phyloP scores from a whole-genome alignment of 2,888 invertebrate genomes.

The Heliconius aoede region DNA sequence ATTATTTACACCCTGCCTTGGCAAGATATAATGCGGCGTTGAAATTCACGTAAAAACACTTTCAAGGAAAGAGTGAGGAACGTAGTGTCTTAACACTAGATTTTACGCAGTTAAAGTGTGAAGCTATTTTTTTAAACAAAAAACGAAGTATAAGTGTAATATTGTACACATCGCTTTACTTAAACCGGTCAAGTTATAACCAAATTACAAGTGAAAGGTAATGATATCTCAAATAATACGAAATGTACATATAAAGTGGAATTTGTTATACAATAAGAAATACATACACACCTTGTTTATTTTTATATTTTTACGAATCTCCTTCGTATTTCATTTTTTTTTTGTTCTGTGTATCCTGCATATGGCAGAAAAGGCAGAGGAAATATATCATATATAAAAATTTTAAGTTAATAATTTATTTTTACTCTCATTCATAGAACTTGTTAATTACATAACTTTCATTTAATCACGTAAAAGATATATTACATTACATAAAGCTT shows the following conservation, averaged over 20 bases:
- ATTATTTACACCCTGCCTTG: too few species aligned
- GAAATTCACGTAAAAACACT: too few species aligned
- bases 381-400: background rate
- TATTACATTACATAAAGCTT: background rate
- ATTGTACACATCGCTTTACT: slow-evolving; percentile 1
- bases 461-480: background rate
- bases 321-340: too few species aligned
- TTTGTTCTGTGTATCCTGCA: too few species aligned
- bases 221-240: slow-evolving; percentile 36
- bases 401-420: too few species aligned
- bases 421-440: background rate
- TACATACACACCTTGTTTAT: slow-evolving; percentile 21
- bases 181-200: slow-evolving; percentile 28
- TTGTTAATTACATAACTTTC: background rate
- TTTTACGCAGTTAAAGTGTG: background rate
- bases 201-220: slow-evolving; percentile 40
- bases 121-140: background rate
- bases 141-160: background rate
- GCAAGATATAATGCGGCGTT: too few species aligned
- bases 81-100: background rate
- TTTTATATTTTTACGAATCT: too few species aligned
- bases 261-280: slow-evolving; percentile 38
- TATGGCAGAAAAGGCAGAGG: too few species aligned
- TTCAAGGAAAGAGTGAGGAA: too few species aligned
- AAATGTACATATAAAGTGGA: slow-evolving; percentile 26